Base-by-base conservation (phyloP, 2,113 vertebrate species). In the Cyprichromis sp. region DNA sequence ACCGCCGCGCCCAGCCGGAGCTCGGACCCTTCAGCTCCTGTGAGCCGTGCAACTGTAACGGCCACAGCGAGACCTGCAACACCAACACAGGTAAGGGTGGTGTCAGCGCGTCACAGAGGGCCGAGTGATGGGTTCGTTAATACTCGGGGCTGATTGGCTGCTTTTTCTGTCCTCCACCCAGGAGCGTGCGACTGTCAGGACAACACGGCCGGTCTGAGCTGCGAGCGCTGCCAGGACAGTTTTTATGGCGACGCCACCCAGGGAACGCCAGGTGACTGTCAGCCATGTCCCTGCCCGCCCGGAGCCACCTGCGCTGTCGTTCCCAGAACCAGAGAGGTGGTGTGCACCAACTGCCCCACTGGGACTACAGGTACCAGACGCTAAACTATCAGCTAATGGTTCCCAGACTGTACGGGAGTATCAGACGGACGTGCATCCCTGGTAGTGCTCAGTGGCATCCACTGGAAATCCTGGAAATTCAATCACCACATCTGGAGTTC, bases 311-410 rank as follows among this genome's bases (percentile, higher is more conserved):
- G 99, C 84, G 98, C 98, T 2, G 61, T 97, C 0, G 97, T 98
- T 17, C 98, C 97, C 16, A 97, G 95, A 87, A 98, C 97, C 1
- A 96, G 94, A 91, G 98, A 99, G 94, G 98, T 99, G 83, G 98
- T 99, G 54, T 99, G 99, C 91, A 99, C 99, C 93, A 99, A 97
- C 95, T 99, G 99, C 81, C 99, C 98, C 0, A 16, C 95, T 2
- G 98, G 98, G 29, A 98, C 98, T 81, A 98, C 98, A 86, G 99
- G 99, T 99, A 87, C 61, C 9, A 40, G 14, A 45, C 0, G 16
- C 42, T 47, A 1, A 45, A 0, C 24, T 47, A 7, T 2, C 21
- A 29, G 21, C 40, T 45, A 36, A 34, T 7, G 54, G 54, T 2
- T 57, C 21, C 4, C 54, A 26, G 24, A 14, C 54, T 13, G 6